phyloP scores from a whole-genome alignment of 2,113 vertebrate species.

The Dicaeum eximium region DNA sequence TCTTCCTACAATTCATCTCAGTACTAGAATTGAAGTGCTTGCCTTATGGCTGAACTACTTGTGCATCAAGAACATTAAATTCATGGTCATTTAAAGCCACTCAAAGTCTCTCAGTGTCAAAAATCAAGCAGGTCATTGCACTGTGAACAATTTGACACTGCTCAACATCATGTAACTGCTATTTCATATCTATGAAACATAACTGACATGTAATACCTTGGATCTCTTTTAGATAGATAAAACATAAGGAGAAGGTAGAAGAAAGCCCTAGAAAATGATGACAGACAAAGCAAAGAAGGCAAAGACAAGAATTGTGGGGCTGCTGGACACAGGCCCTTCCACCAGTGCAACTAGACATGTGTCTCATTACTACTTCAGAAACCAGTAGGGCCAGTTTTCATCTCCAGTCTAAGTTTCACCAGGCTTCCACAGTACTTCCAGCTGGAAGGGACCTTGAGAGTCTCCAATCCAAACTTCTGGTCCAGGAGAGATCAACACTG shows the following conservation, averaged over 20 bases:
- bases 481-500: background rate
- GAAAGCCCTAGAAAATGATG: background rate
- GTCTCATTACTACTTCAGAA: background rate
- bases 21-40: background rate
- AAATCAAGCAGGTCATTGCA: background rate
- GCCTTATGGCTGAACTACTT: background rate
- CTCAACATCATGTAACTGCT: background rate
- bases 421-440: background rate
- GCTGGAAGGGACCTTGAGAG: background rate
- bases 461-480: background rate
- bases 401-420: background rate
- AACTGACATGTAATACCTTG: background rate
- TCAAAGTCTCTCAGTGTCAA: background rate
- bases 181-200: background rate
- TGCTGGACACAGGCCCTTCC: background rate
- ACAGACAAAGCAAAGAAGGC: background rate
- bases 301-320: background rate
- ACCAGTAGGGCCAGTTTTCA: background rate
- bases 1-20: background rate
- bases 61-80: background rate
- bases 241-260: background rate
- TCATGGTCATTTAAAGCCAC: background rate
- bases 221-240: background rate
- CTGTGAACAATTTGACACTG: background rate
- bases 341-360: background rate